These are phyloP conservation scores for Pilophorus perplexus DNA, from an alignment of 2,888 invertebrate genomes.

Conservation along the genomic window DNA sequence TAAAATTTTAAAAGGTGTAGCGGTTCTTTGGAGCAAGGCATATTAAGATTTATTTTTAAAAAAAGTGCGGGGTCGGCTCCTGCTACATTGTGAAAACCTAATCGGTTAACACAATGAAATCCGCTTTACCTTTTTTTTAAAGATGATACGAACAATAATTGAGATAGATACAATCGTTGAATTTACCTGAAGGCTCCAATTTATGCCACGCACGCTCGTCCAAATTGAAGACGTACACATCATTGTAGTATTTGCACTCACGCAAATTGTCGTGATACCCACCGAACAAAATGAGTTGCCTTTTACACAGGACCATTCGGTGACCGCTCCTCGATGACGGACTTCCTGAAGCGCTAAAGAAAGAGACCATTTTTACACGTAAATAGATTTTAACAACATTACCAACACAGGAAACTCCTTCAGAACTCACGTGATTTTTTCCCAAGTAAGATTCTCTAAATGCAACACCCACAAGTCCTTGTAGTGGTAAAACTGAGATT, in stretches of 20 bases:
- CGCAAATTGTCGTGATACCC: constrained; percentile 88
- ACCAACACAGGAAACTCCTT: no score
- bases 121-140: no score
- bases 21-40: no score
- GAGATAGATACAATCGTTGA: no score
- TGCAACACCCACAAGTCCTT: constrained; percentile 87
- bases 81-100: no score
- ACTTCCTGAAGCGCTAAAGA: constrained; percentile 61
- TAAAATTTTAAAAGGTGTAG: no score
- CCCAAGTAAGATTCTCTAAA: constrained; percentile 74
- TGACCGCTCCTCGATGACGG: constrained; percentile 87
- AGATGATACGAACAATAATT: no score
- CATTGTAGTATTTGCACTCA: constrained; percentile 86
- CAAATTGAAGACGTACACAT: constrained; percentile 75
- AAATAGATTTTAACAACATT: no score
- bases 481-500: constrained; percentile 90
- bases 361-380: no score
- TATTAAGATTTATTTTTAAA: no score
- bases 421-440: constrained; percentile 63
- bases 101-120: no score
- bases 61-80: no score
- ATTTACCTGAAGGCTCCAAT: constrained; percentile 57
- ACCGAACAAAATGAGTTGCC: constrained; percentile 80
- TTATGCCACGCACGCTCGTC: constrained; percentile 77
- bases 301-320: constrained; percentile 78